phyloP scores from a whole-genome alignment of 2,888 invertebrate genomes.

The Papilio gigon region DNA sequence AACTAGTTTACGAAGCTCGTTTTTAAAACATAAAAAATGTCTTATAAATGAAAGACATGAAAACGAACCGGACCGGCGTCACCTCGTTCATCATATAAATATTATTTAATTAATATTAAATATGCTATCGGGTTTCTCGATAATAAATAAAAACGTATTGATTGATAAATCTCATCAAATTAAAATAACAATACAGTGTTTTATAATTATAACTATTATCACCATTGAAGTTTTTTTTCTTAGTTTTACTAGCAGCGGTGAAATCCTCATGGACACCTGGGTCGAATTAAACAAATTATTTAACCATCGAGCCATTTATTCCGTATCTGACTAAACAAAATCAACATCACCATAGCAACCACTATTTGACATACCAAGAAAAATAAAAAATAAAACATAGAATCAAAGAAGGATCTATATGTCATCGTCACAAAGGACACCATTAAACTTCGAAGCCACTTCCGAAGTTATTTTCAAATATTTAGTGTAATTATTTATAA shows the following conservation, averaged over 20 bases:
- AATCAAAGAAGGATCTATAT: too few species aligned
- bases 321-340: too few species aligned
- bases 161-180: slow-evolving; percentile 11
- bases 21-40: background rate
- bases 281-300: too few species aligned
- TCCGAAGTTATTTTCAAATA: background rate
- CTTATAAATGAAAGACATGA: background rate
- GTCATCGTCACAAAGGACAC: too few species aligned
- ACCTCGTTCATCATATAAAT: slow-evolving; percentile 12
- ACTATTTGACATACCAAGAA: too few species aligned
- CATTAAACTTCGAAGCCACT: background rate
- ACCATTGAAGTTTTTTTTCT: too few species aligned
- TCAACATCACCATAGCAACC: too few species aligned
- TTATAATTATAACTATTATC: slow-evolving; percentile 4
- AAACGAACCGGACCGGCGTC: background rate
- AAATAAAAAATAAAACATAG: too few species aligned
- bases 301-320: too few species aligned
- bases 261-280: too few species aligned
- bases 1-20: background rate
- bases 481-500: background rate
- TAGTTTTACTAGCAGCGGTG: too few species aligned
- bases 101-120: slow-evolving; percentile 16
- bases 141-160: slow-evolving; percentile 2
- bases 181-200: slow-evolving; percentile 7
- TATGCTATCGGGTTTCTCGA: background rate